A percentile compares a stretch with the other conserved stretches of the same genome.
Conservation (phyloP, 2,113 vertebrate genomes). For the Nyctibius bracteatus region DNA sequence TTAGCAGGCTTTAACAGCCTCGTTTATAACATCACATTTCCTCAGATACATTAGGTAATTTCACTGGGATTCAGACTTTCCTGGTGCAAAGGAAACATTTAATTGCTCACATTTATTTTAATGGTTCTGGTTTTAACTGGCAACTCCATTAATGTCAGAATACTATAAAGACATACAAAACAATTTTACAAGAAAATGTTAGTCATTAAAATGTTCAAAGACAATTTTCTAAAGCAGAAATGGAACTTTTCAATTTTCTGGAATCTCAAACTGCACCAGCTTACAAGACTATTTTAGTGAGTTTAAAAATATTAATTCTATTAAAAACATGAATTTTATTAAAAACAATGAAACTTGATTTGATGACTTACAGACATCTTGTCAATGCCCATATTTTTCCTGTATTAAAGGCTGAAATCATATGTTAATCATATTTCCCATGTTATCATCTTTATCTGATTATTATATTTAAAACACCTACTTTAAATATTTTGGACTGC, state of each 20-base stretch:
- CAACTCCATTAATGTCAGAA: not conserved
- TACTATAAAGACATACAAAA: not conserved
- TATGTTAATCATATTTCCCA: not conserved
- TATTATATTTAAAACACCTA: not conserved
- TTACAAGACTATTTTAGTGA: not conserved
- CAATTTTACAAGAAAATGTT: not conserved
- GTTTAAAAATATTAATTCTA: not conserved
- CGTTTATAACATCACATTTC: not conserved
- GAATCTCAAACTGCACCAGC: not conserved
- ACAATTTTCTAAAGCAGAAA: not conserved
- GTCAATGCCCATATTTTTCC: not conserved
- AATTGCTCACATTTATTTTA: conserved; percentile 7
- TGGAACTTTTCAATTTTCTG: not conserved
- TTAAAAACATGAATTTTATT: not conserved
- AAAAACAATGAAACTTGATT: not conserved
- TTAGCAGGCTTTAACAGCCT: not conserved
- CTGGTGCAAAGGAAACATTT: not conserved
- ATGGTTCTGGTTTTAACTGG: not conserved
- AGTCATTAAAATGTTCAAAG: not conserved
- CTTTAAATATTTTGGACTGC: not conserved
- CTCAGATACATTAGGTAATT: not conserved
- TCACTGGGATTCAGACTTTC: not conserved
- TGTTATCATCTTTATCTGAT: not conserved
- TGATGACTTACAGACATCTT: not conserved
- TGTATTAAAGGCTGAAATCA: not conserved